Evolutionary conservation across 1,140 invertebrate genomes (phyloP).

Genomic region (Rhynchophorus ferrugineus): DNA sequence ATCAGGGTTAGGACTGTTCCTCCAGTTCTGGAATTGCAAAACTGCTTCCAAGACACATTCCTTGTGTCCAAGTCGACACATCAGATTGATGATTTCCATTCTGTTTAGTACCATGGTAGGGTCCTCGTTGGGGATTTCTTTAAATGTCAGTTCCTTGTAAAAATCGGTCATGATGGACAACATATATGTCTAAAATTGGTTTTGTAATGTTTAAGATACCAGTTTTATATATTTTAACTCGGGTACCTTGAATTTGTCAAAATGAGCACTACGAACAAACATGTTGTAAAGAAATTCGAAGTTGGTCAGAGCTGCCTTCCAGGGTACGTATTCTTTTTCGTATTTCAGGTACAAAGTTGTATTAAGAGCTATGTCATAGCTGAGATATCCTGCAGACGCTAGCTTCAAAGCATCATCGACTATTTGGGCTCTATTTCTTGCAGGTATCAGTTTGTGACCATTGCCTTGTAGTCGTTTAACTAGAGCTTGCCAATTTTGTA

Average conservation of each 20-base stretch:
- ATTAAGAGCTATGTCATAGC: slow-evolving; percentile 63
- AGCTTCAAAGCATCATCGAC: slow-evolving; percentile 82
- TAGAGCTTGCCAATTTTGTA: slow-evolving; percentile 51
- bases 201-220: no score
- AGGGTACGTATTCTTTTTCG: slow-evolving; percentile 71
- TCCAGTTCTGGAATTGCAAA: slow-evolving; percentile 64
- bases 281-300: slow-evolving; percentile 66
- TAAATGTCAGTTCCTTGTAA: slow-evolving; percentile 60
- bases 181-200: slow-evolving; percentile 58
- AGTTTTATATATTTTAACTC: neutral
- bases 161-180: slow-evolving; percentile 53
- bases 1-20: slow-evolving; percentile 58
- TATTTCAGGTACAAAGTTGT: slow-evolving; percentile 64
- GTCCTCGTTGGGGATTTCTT: slow-evolving; percentile 51
- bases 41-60: slow-evolving; percentile 62
- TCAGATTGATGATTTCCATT: slow-evolving; percentile 59
- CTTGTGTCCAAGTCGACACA: slow-evolving; percentile 60
- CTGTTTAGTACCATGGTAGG: slow-evolving; percentile 60
- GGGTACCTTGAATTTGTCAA: slow-evolving; percentile 65
- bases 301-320: slow-evolving; percentile 65
- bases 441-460: slow-evolving; percentile 48
- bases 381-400: slow-evolving; percentile 57
- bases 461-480: slow-evolving; percentile 54
- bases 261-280: slow-evolving; percentile 61
- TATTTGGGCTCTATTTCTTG: slow-evolving; percentile 78